These are phyloP conservation scores for Heliconius ethilla DNA, from an alignment of 2,888 invertebrate genomes.

Conservation along the genomic window DNA sequence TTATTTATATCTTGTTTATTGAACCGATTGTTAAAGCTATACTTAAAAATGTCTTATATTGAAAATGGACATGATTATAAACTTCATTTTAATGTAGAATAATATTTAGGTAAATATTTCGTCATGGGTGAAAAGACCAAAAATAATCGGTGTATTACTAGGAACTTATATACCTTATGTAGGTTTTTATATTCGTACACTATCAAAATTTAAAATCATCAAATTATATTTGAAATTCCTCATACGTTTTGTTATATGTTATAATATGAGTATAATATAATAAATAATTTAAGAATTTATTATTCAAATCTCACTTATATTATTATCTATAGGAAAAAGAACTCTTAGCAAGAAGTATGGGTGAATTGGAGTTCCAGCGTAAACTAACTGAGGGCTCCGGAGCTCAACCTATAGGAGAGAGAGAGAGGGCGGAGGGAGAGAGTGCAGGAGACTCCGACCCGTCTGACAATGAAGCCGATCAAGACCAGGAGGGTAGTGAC, in stretches of 20 bases:
- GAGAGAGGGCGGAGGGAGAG: constrained; percentile 81
- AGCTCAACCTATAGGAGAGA: constrained; percentile 65
- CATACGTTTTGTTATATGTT: too few relatives aligned
- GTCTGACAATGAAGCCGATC: constrained; percentile 80
- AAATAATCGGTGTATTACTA: too few relatives aligned
- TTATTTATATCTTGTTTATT: background rate
- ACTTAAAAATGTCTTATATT: background rate
- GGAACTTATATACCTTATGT: too few relatives aligned
- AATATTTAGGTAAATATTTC: too few relatives aligned
- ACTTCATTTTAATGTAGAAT: too few relatives aligned
- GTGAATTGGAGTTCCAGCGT: constrained; percentile 73
- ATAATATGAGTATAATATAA: too few relatives aligned
- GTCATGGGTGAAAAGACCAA: too few relatives aligned
- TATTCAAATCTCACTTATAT: background rate
- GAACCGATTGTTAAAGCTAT: background rate
- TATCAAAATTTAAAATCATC: too few relatives aligned
- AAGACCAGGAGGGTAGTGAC: constrained; percentile 78
- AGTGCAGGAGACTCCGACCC: constrained; percentile 81
- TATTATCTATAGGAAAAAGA: constrained; percentile 68
- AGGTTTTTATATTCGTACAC: too few relatives aligned
- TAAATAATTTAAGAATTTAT: too few relatives aligned
- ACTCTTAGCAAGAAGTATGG: constrained; percentile 75
- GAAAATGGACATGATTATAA: too few relatives aligned
- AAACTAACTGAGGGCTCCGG: constrained; percentile 70
- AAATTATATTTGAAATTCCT: too few relatives aligned